A percentile compares a stretch with the other conserved stretches of the same genome.
Evolutionary conservation across 1,140 invertebrate genomes (phyloP).

Genomic region (Teleopsis dalmanni): DNA sequence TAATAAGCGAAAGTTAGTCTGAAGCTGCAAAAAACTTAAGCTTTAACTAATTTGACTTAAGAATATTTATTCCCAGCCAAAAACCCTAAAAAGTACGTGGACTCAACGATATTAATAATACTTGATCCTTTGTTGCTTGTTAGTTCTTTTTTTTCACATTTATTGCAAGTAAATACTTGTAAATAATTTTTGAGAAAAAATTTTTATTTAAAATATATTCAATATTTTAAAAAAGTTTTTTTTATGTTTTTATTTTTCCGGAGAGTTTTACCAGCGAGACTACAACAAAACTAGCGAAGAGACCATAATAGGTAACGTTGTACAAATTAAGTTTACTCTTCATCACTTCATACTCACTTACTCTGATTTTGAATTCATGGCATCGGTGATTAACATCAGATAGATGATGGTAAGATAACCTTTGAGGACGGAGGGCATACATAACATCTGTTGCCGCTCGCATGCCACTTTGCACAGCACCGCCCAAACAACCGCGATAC

Average conservation of each 20-base stretch:
- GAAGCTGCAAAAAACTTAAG: too few relatives aligned
- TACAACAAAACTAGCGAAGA: conserved; percentile 22
- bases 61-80: too few relatives aligned
- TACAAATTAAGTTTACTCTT: conserved; percentile 30
- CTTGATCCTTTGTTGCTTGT: too few relatives aligned
- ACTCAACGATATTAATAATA: too few relatives aligned
- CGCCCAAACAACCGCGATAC: conserved; percentile 33
- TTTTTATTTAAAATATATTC: neutral
- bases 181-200: too few relatives aligned
- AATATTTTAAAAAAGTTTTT: neutral
- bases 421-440: conserved; percentile 29
- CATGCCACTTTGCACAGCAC: conserved; percentile 37
- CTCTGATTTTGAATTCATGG: neutral
- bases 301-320: conserved; percentile 28
- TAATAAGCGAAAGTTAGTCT: too few relatives aligned
- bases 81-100: too few relatives aligned
- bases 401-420: conserved; percentile 31
- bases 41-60: too few relatives aligned
- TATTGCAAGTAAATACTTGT: too few relatives aligned
- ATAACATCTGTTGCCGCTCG: conserved; percentile 32
- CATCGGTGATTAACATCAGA: conserved; percentile 16
- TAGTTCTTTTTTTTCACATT: too few relatives aligned
- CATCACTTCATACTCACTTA: conserved; percentile 1
- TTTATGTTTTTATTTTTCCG: too few relatives aligned
- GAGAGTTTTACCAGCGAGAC: conserved; percentile 16